Base-by-base conservation (phyloP, 2,888 invertebrate genomes). In the Galerucella nymphaeae region DNA sequence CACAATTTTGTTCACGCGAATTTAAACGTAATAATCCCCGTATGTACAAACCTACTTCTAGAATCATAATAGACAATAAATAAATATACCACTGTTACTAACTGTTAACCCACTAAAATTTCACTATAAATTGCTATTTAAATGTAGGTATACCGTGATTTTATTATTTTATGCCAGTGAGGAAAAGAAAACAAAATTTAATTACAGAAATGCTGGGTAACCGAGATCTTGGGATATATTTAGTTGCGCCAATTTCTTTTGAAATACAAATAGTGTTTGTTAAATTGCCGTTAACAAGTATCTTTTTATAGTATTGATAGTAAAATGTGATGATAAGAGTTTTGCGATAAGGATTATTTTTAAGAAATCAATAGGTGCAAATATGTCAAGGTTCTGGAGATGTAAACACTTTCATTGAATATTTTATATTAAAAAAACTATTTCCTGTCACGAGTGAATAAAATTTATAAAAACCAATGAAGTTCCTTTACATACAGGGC, bases 31-130 rank as follows among this genome's bases (percentile, higher is more conserved):
- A 42, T 13, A 10, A 10, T 42, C 53, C 53, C 18, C 18, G 18
- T 53, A 53, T 18, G 16, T 53, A 53, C 8, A 53, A 6, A 53
- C 16, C 53, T 16, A 53, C 53, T 53, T 53, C 18, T 53, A 53
- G 9, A 18, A 18, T 10, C 10, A 53, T 53, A 53, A 18, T 2
- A 18, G 16, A 53, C 13, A n/a, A 16, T 53, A n/a, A 58, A 30
- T 30, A 58, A 23, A 58, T 11, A 58, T 57, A 57, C 20, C 23
- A 8, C n/a, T n/a, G 14, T 57, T 11, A 16, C 55, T 5, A 55
- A 55, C 6, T 55, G n/a, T n/a, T 55, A 58, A 58, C 58, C 58
- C 58, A 58, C 30, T 30, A 58, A 58, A 58, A 30, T 58, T n/a
- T 30, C 30, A 58, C 14, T 30, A 3, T 57, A 57, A 57, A 57